A percentile compares a stretch with the other conserved stretches of the same genome.
Conservation (phyloP, 2,888 invertebrate species). For the Globia sparganii region DNA sequence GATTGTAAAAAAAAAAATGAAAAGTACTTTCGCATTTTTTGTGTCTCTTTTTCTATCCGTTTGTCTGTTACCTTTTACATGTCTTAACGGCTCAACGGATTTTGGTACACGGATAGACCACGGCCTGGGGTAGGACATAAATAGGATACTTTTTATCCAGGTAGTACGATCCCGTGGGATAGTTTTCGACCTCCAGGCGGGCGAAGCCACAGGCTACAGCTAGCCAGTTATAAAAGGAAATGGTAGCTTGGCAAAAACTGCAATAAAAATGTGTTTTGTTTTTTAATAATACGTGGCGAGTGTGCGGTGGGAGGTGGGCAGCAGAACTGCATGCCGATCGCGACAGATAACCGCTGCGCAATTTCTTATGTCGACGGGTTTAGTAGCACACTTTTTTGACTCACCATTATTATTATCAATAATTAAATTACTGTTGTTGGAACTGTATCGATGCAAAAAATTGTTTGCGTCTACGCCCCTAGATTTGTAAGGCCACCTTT, state of each 20-base stretch:
- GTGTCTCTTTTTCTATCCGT: background rate
- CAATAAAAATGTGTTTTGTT: constrained; percentile 54
- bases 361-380: constrained; percentile 60
- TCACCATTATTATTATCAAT: constrained; percentile 40
- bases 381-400: constrained; percentile 49
- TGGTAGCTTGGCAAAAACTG: constrained; percentile 53
- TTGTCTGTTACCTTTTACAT: background rate
- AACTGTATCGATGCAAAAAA: constrained; percentile 17
- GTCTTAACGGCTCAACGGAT: too few species aligned
- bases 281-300: constrained; percentile 49
- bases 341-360: constrained; percentile 58
- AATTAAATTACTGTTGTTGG: constrained; percentile 39
- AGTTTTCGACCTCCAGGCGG: background rate
- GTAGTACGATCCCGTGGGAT: background rate
- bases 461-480: constrained; percentile 5
- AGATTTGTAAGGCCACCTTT: constrained; percentile 4
- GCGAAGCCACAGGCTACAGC: background rate
- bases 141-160: background rate
- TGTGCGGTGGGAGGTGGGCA: constrained; percentile 27
- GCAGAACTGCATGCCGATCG: constrained; percentile 57
- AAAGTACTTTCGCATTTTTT: background rate
- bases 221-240: constrained; percentile 40
- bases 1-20: too few species aligned
- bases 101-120: background rate
- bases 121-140: background rate